phyloP scores from a whole-genome alignment of 2,888 invertebrate species.

The Nysson spinosus region DNA sequence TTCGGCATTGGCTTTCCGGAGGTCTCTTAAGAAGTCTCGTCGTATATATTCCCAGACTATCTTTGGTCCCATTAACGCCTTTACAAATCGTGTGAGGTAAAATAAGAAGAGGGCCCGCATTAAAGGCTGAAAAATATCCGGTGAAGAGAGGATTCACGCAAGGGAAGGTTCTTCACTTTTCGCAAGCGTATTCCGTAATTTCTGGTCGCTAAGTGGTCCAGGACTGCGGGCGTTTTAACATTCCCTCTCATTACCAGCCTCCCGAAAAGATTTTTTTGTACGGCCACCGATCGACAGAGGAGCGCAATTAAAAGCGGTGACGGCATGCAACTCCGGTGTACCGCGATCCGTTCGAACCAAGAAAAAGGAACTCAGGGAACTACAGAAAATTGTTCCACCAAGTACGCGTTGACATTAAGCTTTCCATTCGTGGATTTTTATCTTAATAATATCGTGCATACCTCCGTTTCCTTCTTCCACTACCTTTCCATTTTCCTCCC shows the following conservation, averaged over 20 bases:
- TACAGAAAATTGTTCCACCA: slow-evolving; percentile 55
- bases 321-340: slow-evolving; percentile 6
- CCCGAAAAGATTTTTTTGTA: slow-evolving; percentile 46
- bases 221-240: slow-evolving; percentile 43
- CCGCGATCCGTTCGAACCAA: slow-evolving; percentile 4
- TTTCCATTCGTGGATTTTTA: slow-evolving; percentile 67
- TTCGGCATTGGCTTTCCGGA: no score
- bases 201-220: slow-evolving; percentile 41
- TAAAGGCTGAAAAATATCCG: slow-evolving; percentile 32
- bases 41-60: no score
- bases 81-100: no score
- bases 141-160: slow-evolving; percentile 28
- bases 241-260: slow-evolving; percentile 52
- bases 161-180: slow-evolving; percentile 13
- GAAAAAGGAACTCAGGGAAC: slow-evolving; percentile 19
- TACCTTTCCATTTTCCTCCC: slow-evolving; percentile 19
- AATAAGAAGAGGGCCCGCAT: no score
- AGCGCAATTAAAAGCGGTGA: slow-evolving; percentile 43
- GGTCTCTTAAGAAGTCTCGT: no score
- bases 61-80: no score
- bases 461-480: slow-evolving; percentile 30
- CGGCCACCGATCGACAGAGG: slow-evolving; percentile 27
- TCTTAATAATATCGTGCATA: slow-evolving; percentile 63
- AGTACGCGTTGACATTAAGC: slow-evolving; percentile 65
- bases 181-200: slow-evolving; percentile 45